These are phyloP conservation scores for Megaceryle alcyon DNA, from an alignment of 2,797 vertebrate genomes.

Conservation along the genomic window DNA sequence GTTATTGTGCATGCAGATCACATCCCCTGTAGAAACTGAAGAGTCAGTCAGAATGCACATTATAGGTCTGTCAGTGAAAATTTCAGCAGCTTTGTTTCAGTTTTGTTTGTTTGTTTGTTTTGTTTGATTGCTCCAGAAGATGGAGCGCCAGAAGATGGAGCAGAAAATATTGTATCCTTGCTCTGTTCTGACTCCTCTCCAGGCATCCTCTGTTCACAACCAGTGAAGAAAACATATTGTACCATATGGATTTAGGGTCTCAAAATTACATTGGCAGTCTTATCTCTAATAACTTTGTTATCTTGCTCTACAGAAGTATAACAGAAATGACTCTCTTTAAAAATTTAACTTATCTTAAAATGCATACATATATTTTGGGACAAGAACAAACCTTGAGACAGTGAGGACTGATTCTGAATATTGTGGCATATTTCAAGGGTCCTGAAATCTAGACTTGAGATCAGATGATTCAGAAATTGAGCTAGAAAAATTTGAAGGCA, in stretches of 20 bases:
- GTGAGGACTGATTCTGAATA: not conserved
- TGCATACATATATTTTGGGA: not conserved
- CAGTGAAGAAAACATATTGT: not conserved
- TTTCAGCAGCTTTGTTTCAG: not conserved
- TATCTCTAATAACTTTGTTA: not conserved
- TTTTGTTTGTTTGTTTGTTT: not conserved
- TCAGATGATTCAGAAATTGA: not conserved
- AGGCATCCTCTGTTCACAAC: not conserved
- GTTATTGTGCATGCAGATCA: not conserved
- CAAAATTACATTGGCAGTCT: not conserved
- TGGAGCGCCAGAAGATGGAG: not conserved
- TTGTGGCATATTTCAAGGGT: not conserved
- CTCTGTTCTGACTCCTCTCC: not conserved
- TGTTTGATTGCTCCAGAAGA: too few species aligned
- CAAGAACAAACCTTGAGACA: not conserved
- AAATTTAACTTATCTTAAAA: not conserved
- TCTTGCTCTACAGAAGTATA: not conserved
- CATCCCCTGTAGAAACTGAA: not conserved
- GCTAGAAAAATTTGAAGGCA: not conserved
- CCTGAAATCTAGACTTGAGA: not conserved
- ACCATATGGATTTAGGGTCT: not conserved
- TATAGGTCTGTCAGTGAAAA: not conserved
- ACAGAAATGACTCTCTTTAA: not conserved
- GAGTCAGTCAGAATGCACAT: not conserved
- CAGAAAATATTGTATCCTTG: not conserved